Base-by-base conservation (phyloP, 1,140 invertebrate species). In the Hesperophylax magnus region DNA sequence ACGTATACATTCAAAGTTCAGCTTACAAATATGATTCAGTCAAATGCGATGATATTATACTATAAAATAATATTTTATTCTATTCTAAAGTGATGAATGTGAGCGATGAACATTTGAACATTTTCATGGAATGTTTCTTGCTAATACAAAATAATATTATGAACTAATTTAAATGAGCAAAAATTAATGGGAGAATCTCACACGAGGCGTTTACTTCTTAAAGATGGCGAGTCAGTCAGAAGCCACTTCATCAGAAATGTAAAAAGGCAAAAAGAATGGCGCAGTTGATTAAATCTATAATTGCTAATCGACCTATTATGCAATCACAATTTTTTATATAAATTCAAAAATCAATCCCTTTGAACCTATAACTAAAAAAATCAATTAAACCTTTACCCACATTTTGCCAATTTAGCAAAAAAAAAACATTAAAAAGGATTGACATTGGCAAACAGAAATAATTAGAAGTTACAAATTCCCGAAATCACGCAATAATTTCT, bases 21-120 rank as follows among this genome's bases (percentile, higher is more conserved):
- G 17, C 63, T 67, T 67, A 67, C 63, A 67, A 67, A 15, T 34
- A 34, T 31, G 27, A 67, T 67, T 67, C 63, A 67, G 63, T 67
- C 63, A 67, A 67, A 34, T 67, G 31, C 15, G n/a, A 67, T 34
- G 24, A 67, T 27, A 31, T n/a, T 67, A 17, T 17, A 47, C 39
- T 47, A 47, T 47, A 14, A 47, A 2, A 34, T 34, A 27, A 34
- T 47, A 47, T 14, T 47, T 47, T 47, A 47, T 14, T 14, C 39
- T 47, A 47, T 47, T 47, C 39, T 31, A 27, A 11, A 34, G 63
- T 31, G 31, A 67, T 15, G 14, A 39, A 9, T 22, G 24, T 22
- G 20, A 65, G 61, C 63, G 31, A 27, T 67, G 63, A 67, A 27
- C 63, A 67, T 65, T 65, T 22, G n/a, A n/a, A 22, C 56, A 65